Base-by-base conservation (phyloP, 2,113 vertebrate species). In the Hippocampus abdominalis region DNA sequence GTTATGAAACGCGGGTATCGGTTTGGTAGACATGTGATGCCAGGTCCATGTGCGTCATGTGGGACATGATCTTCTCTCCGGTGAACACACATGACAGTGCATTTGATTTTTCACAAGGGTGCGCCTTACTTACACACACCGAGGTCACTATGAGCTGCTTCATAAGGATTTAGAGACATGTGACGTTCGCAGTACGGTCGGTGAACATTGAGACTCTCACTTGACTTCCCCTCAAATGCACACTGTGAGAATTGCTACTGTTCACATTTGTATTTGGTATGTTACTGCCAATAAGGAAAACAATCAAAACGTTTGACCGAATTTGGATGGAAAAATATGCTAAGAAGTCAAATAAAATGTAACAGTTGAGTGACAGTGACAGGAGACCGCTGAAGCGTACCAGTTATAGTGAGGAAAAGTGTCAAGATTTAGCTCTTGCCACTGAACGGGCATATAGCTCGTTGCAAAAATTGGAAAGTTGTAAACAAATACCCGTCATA, bases 11-110 rank as follows among this genome's bases (percentile, higher is more conserved):
- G 71, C 72, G 18, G 15, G 23, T 56, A 39, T 61, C 62, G 56
- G 66, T 74, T 40, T 66, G 1, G 70, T 42, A 68, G 69, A 48
- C 44, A 59, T 64, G 46, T 82, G 74, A 75, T 77, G 67, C 6
- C 20, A n/a, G 53, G 64, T 72, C 68, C 36, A 15, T 72, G 74
- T 89, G 81, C 86, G 70, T 82, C 72, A 81, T 64, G 23, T 75
- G 64, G 68, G 75, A 66, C 66, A 68, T 27, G 12, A 61, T 76
- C 66, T 32, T 68, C 44, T 44, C 2, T 60, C 66, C 72, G 18
- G 36, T 54, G 64, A 78, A 81, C 75, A 72, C 29, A 72, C 78
- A 72, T 60, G 29, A 75, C 46, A 44, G 44, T 40, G 51, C 21
- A 29, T 70, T 48, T 53, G n/a, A 73, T 70, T 77, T 70, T 70